A percentile compares a stretch with the other conserved stretches of the same genome.
Conservation (phyloP, 2,888 invertebrate genomes). For the Rapana venosa region DNA sequence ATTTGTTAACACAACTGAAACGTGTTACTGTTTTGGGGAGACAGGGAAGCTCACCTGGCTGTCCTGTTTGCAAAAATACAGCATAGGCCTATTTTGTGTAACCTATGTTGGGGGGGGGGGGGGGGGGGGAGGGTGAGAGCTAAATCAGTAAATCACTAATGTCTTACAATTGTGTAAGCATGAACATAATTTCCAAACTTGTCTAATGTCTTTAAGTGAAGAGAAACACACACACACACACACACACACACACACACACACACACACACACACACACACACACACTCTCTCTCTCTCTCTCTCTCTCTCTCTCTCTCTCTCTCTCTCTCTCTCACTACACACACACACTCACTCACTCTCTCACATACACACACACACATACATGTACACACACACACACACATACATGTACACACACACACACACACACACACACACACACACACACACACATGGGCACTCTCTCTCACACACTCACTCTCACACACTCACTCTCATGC, state of each 20-base stretch:
- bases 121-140: too few species aligned
- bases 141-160: too few species aligned
- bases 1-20: too few species aligned
- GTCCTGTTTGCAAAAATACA: too few species aligned
- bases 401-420: neutral
- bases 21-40: too few species aligned
- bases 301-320: neutral
- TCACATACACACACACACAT: slow-evolving; percentile 18
- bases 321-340: neutral
- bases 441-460: neutral
- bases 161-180: too few species aligned
- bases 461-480: neutral
- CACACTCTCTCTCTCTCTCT: slow-evolving; percentile 7
- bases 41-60: too few species aligned
- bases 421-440: neutral
- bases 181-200: neutral
- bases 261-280: neutral
- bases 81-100: too few species aligned
- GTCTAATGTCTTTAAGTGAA: neutral
- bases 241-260: slow-evolving; percentile 8
- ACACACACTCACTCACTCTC: neutral
- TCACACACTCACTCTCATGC: neutral
- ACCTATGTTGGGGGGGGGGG: too few species aligned
- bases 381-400: slow-evolving; percentile 18
- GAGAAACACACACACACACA: neutral